Conservation (phyloP, 2,797 vertebrate genomes). For the Cossypha polioptera region DNA sequence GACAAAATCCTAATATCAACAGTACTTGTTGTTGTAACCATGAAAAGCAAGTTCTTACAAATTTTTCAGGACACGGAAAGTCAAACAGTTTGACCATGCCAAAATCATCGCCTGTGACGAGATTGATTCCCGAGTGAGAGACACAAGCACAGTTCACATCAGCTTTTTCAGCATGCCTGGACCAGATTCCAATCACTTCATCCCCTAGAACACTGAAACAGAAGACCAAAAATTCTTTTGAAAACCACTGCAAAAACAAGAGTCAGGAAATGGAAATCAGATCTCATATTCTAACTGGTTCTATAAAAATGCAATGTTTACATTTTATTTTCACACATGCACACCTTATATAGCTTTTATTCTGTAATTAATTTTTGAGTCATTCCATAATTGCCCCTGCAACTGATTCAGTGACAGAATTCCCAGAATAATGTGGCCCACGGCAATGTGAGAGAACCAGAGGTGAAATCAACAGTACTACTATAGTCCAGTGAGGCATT, state of each 20-base stretch:
- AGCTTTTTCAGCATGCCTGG: conserved; percentile 93
- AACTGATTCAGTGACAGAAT: background rate
- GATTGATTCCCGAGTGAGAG: conserved; percentile 96
- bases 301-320: background rate
- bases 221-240: background rate
- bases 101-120: conserved; percentile 96
- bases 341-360: background rate
- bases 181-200: conserved; percentile 97
- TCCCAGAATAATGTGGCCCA: background rate
- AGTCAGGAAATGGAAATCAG: background rate
- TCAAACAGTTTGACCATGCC: conserved; percentile 99
- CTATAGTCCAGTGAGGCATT: background rate
- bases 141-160: conserved; percentile 97
- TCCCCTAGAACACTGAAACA: conserved; percentile 89
- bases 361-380: background rate
- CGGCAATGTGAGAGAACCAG: background rate
- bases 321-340: background rate
- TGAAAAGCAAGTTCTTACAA: conserved; percentile 83
- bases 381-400: background rate
- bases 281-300: background rate
- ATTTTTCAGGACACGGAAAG: conserved; percentile 98
- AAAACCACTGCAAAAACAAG: background rate
- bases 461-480: background rate
- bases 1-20: background rate
- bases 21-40: background rate